Evolutionary conservation across 1,140 invertebrate genomes (phyloP).

Genomic region (Cotesia typhae): DNA sequence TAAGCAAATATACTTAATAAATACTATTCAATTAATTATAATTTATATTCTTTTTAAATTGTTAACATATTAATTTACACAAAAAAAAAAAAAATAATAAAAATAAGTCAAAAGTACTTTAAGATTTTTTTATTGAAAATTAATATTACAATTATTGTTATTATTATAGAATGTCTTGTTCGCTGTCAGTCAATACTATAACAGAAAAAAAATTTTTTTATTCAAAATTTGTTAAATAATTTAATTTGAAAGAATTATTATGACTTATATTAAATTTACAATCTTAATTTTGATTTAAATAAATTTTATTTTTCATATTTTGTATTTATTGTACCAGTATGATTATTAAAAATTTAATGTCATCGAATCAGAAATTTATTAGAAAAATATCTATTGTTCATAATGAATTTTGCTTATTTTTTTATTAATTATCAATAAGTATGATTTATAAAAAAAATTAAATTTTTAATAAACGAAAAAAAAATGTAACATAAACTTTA

Average conservation of each 20-base stretch:
- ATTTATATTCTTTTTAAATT: slow-evolving; percentile 41
- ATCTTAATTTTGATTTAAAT: no score
- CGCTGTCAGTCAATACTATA: slow-evolving; percentile 65
- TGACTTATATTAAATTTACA: no score
- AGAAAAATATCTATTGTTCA: no score
- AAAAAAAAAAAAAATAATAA: slow-evolving; percentile 19
- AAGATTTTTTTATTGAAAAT: slow-evolving; percentile 30
- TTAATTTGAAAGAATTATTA: neutral
- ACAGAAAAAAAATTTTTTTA: slow-evolving; percentile 36
- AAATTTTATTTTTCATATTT: no score
- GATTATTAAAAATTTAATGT: no score
- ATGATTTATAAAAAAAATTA: no score
- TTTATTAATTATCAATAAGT: no score
- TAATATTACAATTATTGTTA: slow-evolving; percentile 42
- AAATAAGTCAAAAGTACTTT: neutral
- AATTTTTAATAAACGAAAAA: no score
- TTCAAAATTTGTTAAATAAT: slow-evolving; percentile 10
- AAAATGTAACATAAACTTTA: no score
- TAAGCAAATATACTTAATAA: slow-evolving; percentile 36
- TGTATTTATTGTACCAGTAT: no score
- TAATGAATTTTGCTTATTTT: no score
- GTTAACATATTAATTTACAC: slow-evolving; percentile 36
- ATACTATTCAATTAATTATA: slow-evolving; percentile 5
- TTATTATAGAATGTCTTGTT: slow-evolving; percentile 58
- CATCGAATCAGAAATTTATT: no score